Percentiles rank a stretch among this genome's conserved stretches.
phyloP scores from a whole-genome alignment of 64 coral and sea anemone genomes.

The Astreopora myriophthalma region DNA sequence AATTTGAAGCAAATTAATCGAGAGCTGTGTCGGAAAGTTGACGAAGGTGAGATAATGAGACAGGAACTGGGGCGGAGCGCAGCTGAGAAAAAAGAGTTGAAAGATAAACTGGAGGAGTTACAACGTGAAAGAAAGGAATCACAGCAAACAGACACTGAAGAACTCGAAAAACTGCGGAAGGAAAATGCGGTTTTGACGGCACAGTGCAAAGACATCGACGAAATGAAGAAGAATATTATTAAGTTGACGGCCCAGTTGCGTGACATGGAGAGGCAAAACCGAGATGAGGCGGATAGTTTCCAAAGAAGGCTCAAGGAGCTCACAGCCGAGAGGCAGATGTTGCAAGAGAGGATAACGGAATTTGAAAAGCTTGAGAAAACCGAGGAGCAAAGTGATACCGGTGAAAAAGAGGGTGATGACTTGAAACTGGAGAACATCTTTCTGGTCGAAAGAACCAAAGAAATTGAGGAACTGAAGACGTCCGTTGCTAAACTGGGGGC shows the following conservation, averaged over 20 bases:
- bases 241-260: slow-evolving; percentile 75
- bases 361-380: background rate
- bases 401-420: slow-evolving; percentile 60
- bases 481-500: slow-evolving; percentile 32
- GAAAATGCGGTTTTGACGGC: slow-evolving; percentile 59
- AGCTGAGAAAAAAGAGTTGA: slow-evolving; percentile 55
- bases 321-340: slow-evolving; percentile 56
- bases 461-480: slow-evolving; percentile 75
- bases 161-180: slow-evolving; percentile 52
- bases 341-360: slow-evolving; percentile 50
- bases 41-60: slow-evolving; percentile 56
- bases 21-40: slow-evolving; percentile 19
- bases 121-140: slow-evolving; percentile 37
- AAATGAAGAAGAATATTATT: slow-evolving; percentile 74
- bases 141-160: slow-evolving; percentile 10
- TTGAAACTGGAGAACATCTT: slow-evolving; percentile 53
- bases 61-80: slow-evolving; percentile 26
- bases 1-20: slow-evolving; percentile 39
- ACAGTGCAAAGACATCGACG: slow-evolving; percentile 77
- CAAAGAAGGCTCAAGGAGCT: slow-evolving; percentile 38
- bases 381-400: slow-evolving; percentile 15
- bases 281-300: slow-evolving; percentile 31
- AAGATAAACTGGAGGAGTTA: slow-evolving; percentile 36
- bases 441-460: slow-evolving; percentile 38
- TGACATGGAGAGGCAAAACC: slow-evolving; percentile 54